phyloP scores from a whole-genome alignment of 1,140 invertebrate genomes.

The Drosophila serrata region DNA sequence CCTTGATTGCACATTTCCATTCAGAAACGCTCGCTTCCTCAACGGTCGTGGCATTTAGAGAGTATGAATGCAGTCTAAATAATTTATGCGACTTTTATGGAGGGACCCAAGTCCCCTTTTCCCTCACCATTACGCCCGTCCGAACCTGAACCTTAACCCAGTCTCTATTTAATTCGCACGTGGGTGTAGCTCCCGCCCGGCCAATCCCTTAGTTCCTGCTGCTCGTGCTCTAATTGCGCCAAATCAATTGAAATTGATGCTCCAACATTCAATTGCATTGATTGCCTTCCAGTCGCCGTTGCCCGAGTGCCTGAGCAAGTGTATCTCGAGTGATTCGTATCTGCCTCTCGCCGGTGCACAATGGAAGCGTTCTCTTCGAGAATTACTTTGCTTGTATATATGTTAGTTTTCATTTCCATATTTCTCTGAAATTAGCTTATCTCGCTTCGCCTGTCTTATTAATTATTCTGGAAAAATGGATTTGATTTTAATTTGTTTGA shows the following conservation, averaged over 20 bases:
- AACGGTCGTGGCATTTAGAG: constrained; percentile 34
- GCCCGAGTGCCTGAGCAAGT: constrained; percentile 7
- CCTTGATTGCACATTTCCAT: constrained; percentile 70
- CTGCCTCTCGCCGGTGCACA: constrained; percentile 1
- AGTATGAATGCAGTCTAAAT: constrained; percentile 49
- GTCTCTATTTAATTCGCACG: constrained; percentile 39
- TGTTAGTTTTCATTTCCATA: constrained; percentile 20
- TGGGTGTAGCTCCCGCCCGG: background rate
- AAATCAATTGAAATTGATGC: constrained; percentile 73
- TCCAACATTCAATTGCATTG: constrained; percentile 59
- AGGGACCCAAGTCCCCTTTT: background rate
- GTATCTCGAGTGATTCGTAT: constrained; percentile 19
- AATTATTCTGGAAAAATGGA: constrained; percentile 22
- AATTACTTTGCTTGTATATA: background rate
- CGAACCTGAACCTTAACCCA: constrained; percentile 19
- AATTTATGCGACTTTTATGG: constrained; percentile 65
- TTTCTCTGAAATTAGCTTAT: constrained; percentile 18
- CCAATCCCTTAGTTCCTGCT: constrained; percentile 18
- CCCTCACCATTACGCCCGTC: background rate
- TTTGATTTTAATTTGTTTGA: constrained; percentile 9
- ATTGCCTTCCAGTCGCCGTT: constrained; percentile 43
- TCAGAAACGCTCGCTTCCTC: constrained; percentile 27
- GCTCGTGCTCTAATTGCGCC: constrained; percentile 58
- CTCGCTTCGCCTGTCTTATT: constrained; percentile 9
- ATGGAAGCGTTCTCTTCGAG: constrained; percentile 6